phyloP scores from a whole-genome alignment of 2,888 invertebrate species.

The Malacosoma neustria region DNA sequence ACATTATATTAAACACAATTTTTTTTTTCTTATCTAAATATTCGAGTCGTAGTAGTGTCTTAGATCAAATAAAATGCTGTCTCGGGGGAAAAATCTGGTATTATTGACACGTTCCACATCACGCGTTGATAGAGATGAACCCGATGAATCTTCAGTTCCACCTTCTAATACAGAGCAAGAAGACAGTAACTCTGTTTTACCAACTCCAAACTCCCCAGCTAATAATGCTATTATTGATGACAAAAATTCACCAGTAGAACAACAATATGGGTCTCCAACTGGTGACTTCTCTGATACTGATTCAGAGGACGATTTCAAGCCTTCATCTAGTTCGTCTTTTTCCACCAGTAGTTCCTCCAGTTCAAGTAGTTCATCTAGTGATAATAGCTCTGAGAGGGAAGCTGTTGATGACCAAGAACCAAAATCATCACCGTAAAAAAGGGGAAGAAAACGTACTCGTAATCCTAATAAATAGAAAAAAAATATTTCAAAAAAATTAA shows the following conservation, averaged over 20 bases:
- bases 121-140: not conserved
- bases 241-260: constrained; percentile 2
- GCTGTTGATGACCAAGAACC: constrained; percentile 2
- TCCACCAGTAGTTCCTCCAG: constrained; percentile 1
- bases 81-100: not conserved
- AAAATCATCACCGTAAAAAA: constrained; percentile 1
- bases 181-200: constrained; percentile 4
- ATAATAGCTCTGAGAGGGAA: constrained; percentile 1
- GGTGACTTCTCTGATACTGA: constrained; percentile 1
- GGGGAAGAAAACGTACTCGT: constrained; percentile 1
- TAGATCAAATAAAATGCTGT: not conserved
- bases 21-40: too few species aligned
- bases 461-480: not conserved
- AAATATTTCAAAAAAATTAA: constrained; percentile 1
- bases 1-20: too few species aligned
- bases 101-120: not conserved
- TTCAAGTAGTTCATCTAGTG: constrained; percentile 3
- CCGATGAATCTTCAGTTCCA: not conserved
- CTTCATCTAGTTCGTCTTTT: not conserved
- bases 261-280: constrained; percentile 1
- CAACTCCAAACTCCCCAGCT: constrained; percentile 2
- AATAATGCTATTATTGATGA: constrained; percentile 2
- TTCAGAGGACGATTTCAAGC: constrained; percentile 1
- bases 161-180: constrained; percentile 1
- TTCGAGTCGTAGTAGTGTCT: not conserved